Base-by-base conservation (phyloP, 1,140 invertebrate genomes). In the Conus ventricosus region DNA sequence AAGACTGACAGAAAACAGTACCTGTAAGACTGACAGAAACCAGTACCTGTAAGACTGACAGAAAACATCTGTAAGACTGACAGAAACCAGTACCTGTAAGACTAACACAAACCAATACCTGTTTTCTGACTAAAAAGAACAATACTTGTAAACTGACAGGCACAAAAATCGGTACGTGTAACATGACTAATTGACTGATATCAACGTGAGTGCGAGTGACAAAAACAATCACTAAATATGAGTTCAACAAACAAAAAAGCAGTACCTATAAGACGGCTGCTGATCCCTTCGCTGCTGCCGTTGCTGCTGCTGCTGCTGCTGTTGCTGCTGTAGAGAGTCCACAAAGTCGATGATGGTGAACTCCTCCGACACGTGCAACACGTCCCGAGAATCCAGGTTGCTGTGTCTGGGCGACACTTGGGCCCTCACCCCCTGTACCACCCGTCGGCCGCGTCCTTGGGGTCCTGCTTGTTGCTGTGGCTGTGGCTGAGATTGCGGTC, bases 321-420 rank as follows among this genome's bases (percentile, higher is more conserved):
- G 15, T n/a, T 23, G 13, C 17, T n/a, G 67, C 67, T 23, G 23
- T 6, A 71, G 67, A 80, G 78, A 25, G 23, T 80, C 78, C 23
- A 84, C 55, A 55, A 57, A 84, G 57, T 84, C 82, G 55, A 84
- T 25, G 57, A 84, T 84, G 57, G 82, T 84, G 82, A 84, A 84
- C 39, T 84, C 82, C 1, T 63, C 27, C 11, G 82, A 60, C 23
- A 63, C n/a, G 82, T 84, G 82, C 25, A 84, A n/a, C 54, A 84
- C 55, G 82, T 84, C 82, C 5, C 51, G 55, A 5, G 57, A 60
- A 25, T 84, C 82, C 13, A 84, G 82, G 5, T 15, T 27, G 57
- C 82, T 84, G 82, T 84, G 23, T 23, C 39, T 60, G 23, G 82
- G 82, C 23, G n/a, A 63, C 55, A 84, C 82, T 23, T 84, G 55